These are phyloP conservation scores for Vollenhovia emeryi DNA, from an alignment of 1,140 invertebrate species.

Conservation along the genomic window DNA sequence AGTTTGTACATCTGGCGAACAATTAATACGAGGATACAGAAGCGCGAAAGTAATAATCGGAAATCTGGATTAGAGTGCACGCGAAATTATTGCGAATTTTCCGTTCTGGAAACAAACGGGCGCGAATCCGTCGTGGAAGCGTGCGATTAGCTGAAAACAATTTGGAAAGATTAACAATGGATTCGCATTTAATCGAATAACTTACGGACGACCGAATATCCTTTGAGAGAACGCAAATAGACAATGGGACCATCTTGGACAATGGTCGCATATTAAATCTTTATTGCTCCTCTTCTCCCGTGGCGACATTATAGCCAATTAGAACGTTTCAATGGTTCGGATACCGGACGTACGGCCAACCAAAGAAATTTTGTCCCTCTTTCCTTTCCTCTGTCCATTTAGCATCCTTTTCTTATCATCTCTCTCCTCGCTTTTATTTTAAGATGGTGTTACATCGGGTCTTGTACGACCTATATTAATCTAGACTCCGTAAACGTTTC, in stretches of 20 bases:
- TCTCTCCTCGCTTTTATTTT: not conserved
- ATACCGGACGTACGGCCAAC: not conserved
- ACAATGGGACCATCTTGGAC: constrained; percentile 43
- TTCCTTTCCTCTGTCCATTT: not conserved
- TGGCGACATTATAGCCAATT: constrained; percentile 53
- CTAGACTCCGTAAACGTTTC: not conserved
- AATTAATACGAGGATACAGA: not conserved
- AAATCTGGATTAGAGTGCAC: not conserved
- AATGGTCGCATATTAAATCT: constrained; percentile 57
- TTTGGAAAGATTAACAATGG: constrained; percentile 16
- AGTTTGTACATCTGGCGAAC: not conserved
- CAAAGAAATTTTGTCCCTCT: constrained; percentile 16
- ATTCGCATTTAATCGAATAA: constrained; percentile 39
- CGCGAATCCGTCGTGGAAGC: too few species aligned
- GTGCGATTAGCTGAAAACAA: constrained; percentile 28
- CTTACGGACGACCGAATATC: constrained; percentile 29
- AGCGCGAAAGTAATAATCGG: not conserved
- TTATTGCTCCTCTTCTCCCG: constrained; percentile 1
- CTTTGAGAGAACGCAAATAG: constrained; percentile 33
- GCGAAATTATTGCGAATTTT: not conserved
- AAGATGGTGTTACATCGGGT: not conserved
- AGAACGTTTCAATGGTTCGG: constrained; percentile 16
- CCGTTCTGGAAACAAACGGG: not conserved
- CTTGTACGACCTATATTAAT: constrained; percentile 22
- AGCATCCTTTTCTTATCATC: not conserved